phyloP scores from a whole-genome alignment of 1,140 invertebrate species.

The Polyergus mexicanus region DNA sequence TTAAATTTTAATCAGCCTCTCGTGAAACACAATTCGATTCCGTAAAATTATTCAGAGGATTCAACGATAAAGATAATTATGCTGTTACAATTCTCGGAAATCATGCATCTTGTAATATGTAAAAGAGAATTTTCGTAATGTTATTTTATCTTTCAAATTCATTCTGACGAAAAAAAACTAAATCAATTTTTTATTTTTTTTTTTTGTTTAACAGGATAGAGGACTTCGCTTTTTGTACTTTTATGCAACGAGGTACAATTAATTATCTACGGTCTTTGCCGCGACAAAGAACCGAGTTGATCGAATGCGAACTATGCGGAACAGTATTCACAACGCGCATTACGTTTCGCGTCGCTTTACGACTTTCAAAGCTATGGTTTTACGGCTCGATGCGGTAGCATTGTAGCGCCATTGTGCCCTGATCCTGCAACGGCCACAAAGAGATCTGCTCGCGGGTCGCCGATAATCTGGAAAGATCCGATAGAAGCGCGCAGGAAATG shows the following conservation, averaged over 20 bases:
- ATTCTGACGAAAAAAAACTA: background rate
- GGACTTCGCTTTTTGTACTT: slow-evolving; percentile 8
- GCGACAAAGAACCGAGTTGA: slow-evolving; percentile 33
- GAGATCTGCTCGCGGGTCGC: slow-evolving; percentile 60
- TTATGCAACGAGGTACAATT: slow-evolving; percentile 10
- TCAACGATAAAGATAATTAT: background rate
- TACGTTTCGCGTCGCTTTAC: slow-evolving; percentile 67
- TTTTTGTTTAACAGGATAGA: slow-evolving; percentile 12
- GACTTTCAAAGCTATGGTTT: slow-evolving; percentile 69
- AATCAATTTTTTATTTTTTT: slow-evolving; percentile 40
- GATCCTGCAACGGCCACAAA: slow-evolving; percentile 67
- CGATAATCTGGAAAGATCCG: slow-evolving; percentile 69
- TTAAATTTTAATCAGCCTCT: background rate
- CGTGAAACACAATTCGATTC: background rate
- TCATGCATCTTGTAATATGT: background rate
- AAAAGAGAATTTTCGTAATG: slow-evolving; percentile 7
- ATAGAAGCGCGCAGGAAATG: slow-evolving; percentile 64
- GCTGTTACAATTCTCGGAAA: background rate
- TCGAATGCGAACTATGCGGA: slow-evolving; percentile 28
- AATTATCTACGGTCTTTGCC: slow-evolving; percentile 52
- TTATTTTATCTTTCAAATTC: background rate
- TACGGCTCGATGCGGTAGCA: slow-evolving; percentile 64
- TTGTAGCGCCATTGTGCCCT: slow-evolving; percentile 67
- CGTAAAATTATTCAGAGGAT: background rate
- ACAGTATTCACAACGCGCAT: slow-evolving; percentile 36